Evolutionary conservation across 2,113 vertebrate genomes (phyloP).

Genomic region (Anguilla rostrata): DNA sequence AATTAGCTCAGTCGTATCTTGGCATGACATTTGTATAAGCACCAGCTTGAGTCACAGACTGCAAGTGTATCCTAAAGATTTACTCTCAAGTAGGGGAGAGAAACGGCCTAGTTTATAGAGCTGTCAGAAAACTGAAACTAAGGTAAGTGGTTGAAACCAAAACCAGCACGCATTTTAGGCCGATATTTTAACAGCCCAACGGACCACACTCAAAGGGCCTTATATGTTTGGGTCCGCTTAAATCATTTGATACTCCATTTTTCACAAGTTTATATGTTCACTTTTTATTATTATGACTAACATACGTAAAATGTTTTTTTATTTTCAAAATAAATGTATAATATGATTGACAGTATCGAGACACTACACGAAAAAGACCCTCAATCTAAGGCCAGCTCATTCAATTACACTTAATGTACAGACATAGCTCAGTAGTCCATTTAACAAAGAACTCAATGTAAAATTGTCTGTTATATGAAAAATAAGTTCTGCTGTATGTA

Average conservation of each 20-base stretch:
- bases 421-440: background rate
- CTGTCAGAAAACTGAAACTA: too few relatives aligned
- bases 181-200: background rate
- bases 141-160: too few relatives aligned
- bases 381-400: background rate
- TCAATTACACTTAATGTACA: background rate
- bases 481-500: background rate
- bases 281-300: slow-evolving; percentile 18
- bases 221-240: background rate
- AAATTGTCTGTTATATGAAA: background rate
- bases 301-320: slow-evolving; percentile 18
- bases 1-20: too few relatives aligned
- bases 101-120: too few relatives aligned
- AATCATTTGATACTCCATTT: background rate
- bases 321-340: background rate
- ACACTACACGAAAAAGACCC: slow-evolving; percentile 50
- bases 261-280: background rate
- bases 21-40: too few relatives aligned
- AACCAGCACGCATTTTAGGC: background rate
- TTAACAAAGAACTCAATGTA: background rate
- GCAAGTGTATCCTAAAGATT: too few relatives aligned
- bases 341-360: slow-evolving; percentile 64
- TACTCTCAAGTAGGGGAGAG: too few relatives aligned
- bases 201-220: background rate
- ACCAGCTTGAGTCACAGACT: too few relatives aligned